A percentile compares a stretch with the other conserved stretches of the same genome.
Evolutionary conservation across 2,888 invertebrate species (phyloP).

Genomic region (Dynastes hyllus): DNA sequence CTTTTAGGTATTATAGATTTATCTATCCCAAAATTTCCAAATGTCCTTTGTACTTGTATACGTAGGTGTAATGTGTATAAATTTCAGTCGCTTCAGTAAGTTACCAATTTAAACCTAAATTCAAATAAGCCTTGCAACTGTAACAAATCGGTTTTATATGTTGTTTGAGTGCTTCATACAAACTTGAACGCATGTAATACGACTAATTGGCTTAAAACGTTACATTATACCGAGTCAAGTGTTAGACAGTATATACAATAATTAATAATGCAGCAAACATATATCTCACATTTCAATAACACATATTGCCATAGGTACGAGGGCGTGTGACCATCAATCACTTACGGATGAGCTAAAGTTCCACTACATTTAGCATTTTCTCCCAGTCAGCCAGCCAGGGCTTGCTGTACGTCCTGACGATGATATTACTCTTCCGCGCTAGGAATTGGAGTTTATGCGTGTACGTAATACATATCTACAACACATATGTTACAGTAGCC

Average conservation of each 20-base stretch:
- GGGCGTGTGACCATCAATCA: constrained; percentile 71
- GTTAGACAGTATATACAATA: constrained; percentile 47
- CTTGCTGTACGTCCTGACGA: constrained; percentile 59
- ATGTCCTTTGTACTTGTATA: too few relatives aligned
- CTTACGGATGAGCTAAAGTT: constrained; percentile 71
- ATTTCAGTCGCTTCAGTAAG: too few relatives aligned
- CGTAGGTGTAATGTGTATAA: too few relatives aligned
- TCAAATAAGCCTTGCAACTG: neutral
- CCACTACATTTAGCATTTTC: constrained; percentile 71
- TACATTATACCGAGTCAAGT: constrained; percentile 42
- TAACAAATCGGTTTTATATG: constrained; percentile 8
- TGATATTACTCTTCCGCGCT: constrained; percentile 55
- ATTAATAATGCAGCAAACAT: constrained; percentile 53
- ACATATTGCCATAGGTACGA: constrained; percentile 70
- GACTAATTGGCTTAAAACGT: constrained; percentile 46
- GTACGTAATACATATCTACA: constrained; percentile 15
- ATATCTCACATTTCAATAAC: constrained; percentile 70
- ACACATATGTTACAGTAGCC: neutral
- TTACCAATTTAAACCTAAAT: too few relatives aligned
- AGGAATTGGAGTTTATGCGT: constrained; percentile 36
- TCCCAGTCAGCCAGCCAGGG: constrained; percentile 52
- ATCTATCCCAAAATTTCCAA: too few relatives aligned
- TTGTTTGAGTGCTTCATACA: neutral
- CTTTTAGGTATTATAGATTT: too few relatives aligned
- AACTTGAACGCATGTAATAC: constrained; percentile 17